These are phyloP conservation scores for Ornithorhynchus anatinus DNA, from an alignment of 2,113 vertebrate species.

Conservation along the genomic window DNA sequence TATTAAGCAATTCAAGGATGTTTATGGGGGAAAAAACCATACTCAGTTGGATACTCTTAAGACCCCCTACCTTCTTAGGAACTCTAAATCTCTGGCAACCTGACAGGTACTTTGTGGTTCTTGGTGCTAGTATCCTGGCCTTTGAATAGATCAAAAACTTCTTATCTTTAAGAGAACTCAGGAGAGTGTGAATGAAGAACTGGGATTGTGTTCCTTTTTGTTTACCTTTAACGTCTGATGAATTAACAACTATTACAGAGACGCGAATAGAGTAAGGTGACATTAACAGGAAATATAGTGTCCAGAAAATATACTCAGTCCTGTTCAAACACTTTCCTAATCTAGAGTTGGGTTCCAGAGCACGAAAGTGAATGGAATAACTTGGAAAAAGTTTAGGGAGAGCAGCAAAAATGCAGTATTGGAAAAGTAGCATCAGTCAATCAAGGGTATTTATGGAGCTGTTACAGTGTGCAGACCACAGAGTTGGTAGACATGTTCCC, in stretches of 20 bases:
- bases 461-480: too few species aligned
- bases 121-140: not conserved
- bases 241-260: too few species aligned
- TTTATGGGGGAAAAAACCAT: conserved; percentile 22
- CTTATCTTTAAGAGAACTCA: rapidly evolving
- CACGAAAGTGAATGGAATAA: not conserved
- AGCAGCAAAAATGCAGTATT: not conserved
- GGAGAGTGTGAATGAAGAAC: not conserved
- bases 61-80: not conserved
- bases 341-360: not conserved
- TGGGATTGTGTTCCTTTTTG: not conserved
- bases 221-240: too few species aligned
- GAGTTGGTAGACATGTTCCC: too few species aligned
- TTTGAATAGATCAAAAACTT: not conserved
- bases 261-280: too few species aligned
- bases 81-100: not conserved
- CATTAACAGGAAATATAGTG: too few species aligned
- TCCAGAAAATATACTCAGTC: too few species aligned
- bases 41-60: not conserved
- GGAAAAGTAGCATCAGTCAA: not conserved
- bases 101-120: rapidly evolving
- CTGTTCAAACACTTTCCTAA: too few species aligned
- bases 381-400: not conserved
- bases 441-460: too few species aligned
- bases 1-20: conserved; percentile 17